These are phyloP conservation scores for Cephalotes varians DNA, from an alignment of 2,888 invertebrate species.

Conservation along the genomic window DNA sequence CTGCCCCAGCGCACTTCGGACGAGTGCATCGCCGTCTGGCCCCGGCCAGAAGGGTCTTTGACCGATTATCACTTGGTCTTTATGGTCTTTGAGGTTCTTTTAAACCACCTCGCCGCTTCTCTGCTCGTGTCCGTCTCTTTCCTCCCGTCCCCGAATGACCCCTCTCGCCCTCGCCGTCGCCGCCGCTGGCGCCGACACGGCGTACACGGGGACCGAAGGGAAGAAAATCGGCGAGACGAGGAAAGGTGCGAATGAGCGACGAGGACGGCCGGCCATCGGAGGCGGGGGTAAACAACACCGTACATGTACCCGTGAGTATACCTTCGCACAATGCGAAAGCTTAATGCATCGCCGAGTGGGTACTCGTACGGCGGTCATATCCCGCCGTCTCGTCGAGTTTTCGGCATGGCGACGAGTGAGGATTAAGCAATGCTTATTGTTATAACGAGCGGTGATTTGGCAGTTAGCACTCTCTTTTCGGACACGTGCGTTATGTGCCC, in stretches of 20 bases:
- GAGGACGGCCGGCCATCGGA: constrained; percentile 21
- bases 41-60: constrained; percentile 81
- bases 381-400: constrained; percentile 6
- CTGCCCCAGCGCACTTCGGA: constrained; percentile 74
- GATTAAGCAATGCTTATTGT: constrained; percentile 21
- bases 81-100: constrained; percentile 82
- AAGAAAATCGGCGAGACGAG: constrained; percentile 53
- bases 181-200: constrained; percentile 44
- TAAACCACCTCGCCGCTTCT: constrained; percentile 67
- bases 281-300: constrained; percentile 44
- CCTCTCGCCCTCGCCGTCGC: constrained; percentile 29
- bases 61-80: constrained; percentile 84
- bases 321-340: constrained; percentile 42
- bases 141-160: constrained; percentile 36
- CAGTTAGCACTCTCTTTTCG: constrained; percentile 9
- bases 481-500: background rate
- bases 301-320: constrained; percentile 32
- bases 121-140: constrained; percentile 49
- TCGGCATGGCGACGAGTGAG: constrained; percentile 3
- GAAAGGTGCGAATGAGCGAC: constrained; percentile 48
- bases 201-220: constrained; percentile 42
- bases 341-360: constrained; percentile 34
- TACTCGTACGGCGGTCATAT: constrained; percentile 21
- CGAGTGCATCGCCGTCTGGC: constrained; percentile 79
- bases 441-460: constrained; percentile 21